These are phyloP conservation scores for Ariolimax columbianus DNA, from an alignment of 2,888 invertebrate species.

Conservation along the genomic window DNA sequence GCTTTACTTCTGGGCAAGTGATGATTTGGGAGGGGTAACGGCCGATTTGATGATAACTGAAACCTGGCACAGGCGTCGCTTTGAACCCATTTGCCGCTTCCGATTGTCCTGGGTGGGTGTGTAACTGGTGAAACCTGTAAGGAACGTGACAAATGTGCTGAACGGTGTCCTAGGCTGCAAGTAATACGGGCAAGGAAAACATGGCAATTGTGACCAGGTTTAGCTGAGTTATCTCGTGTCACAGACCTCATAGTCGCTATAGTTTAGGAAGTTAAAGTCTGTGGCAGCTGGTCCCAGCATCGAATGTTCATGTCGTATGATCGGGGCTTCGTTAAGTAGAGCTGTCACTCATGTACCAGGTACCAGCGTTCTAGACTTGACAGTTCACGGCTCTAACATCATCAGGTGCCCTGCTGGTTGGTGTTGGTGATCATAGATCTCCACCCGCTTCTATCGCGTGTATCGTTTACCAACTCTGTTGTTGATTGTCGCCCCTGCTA, in stretches of 20 bases:
- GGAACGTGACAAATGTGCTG: conserved; percentile 46
- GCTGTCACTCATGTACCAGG: not conserved
- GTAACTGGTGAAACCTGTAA: conserved; percentile 37
- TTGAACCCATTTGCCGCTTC: conserved; percentile 24
- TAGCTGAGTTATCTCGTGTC: conserved; percentile 40
- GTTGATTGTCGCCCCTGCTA: no score
- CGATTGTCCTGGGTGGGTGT: not conserved
- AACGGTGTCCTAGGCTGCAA: conserved; percentile 48
- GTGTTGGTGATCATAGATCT: no score
- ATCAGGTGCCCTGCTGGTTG: no score
- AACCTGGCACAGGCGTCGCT: conserved; percentile 43
- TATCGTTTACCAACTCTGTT: no score
- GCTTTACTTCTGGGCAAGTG: conserved; percentile 7
- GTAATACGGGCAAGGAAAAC: conserved; percentile 44
- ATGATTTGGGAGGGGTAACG: conserved; percentile 45
- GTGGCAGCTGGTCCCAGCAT: conserved; percentile 32
- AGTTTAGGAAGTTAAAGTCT: conserved; percentile 31
- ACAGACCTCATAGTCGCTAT: not conserved
- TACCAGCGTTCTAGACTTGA: no score
- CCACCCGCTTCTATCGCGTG: no score
- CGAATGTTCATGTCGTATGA: not conserved
- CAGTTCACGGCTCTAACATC: no score
- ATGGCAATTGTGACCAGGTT: conserved; percentile 37
- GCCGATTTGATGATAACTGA: conserved; percentile 47
- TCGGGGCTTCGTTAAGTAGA: not conserved